These are phyloP conservation scores for Paramormyrops kingsleyae DNA, from an alignment of 2,113 vertebrate genomes.

Conservation along the genomic window DNA sequence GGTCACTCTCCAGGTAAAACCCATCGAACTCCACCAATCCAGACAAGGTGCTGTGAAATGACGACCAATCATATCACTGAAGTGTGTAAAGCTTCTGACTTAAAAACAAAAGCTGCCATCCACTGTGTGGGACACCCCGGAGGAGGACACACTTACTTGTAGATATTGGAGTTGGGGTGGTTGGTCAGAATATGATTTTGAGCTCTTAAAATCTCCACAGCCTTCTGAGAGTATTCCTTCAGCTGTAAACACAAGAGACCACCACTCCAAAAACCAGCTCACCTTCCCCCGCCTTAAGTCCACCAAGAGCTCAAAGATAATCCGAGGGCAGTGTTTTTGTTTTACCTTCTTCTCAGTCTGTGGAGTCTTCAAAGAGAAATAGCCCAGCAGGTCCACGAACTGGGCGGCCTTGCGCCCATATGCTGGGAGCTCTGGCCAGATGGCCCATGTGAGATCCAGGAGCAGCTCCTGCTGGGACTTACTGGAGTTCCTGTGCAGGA, in stretches of 20 bases:
- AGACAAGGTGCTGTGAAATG: conserved; percentile 74
- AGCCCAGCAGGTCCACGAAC: conserved; percentile 94
- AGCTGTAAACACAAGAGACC: conserved; percentile 54
- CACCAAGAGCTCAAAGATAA: background rate
- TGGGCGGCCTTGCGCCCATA: conserved; percentile 96
- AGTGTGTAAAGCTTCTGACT: background rate
- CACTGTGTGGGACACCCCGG: background rate
- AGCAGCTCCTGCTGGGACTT: conserved; percentile 92
- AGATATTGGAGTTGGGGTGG: conserved; percentile 98
- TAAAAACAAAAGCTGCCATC: background rate
- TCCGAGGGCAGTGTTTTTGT: background rate
- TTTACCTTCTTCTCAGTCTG: conserved; percentile 94
- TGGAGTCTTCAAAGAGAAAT: conserved; percentile 97
- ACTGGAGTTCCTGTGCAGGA: conserved; percentile 77
- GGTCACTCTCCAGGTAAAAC: conserved; percentile 93
- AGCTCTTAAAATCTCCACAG: conserved; percentile 88
- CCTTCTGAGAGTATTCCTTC: conserved; percentile 96
- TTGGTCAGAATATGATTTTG: conserved; percentile 98
- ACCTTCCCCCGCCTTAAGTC: background rate
- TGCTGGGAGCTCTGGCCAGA: conserved; percentile 95
- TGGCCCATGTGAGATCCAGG: conserved; percentile 94
- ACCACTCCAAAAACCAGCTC: background rate
- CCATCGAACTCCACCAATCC: conserved; percentile 96
- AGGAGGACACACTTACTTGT: conserved; percentile 73
- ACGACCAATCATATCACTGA: background rate